A percentile compares a stretch with the other conserved stretches of the same genome.
These are phyloP conservation scores for Sebastolobus alascanus DNA, from an alignment of 2,797 vertebrate species.

Conservation along the genomic window DNA sequence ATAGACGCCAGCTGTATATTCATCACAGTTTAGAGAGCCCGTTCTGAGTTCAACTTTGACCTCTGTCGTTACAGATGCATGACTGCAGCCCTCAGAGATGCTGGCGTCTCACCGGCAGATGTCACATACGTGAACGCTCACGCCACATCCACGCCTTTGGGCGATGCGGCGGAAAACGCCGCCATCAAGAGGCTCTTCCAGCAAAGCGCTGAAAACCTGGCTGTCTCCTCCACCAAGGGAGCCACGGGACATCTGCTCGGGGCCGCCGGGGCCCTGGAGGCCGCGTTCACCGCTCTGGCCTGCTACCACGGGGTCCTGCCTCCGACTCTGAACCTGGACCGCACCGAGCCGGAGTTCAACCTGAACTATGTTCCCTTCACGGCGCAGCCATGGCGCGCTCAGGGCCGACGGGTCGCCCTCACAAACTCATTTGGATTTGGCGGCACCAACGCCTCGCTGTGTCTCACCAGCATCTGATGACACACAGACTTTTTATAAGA, in stretches of 20 bases:
- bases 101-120: conserved; percentile 85
- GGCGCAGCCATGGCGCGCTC: conserved; percentile 89
- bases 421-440: conserved; percentile 98
- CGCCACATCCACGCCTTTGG: conserved; percentile 95
- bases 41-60: not conserved
- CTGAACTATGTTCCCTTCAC: conserved; percentile 92
- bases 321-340: conserved; percentile 94
- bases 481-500: not conserved
- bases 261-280: conserved; percentile 94
- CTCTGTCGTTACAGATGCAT: conserved; percentile 87
- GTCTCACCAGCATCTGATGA: conserved; percentile 84
- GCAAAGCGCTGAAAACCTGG: conserved; percentile 78
- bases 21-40: not conserved
- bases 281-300: conserved; percentile 92
- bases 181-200: conserved; percentile 94
- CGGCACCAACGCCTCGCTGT: conserved; percentile 95
- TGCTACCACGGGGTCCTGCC: conserved; percentile 91
- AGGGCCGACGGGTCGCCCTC: conserved; percentile 87
- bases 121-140: conserved; percentile 95
- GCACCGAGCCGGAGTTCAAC: conserved; percentile 91
- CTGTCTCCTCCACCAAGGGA: conserved; percentile 95
- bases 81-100: conserved; percentile 91
- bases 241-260: conserved; percentile 96
- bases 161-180: conserved; percentile 95
- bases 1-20: not conserved